Evolutionary conservation across 1,140 invertebrate genomes (phyloP).

Genomic region (Papilio polyxenes): DNA sequence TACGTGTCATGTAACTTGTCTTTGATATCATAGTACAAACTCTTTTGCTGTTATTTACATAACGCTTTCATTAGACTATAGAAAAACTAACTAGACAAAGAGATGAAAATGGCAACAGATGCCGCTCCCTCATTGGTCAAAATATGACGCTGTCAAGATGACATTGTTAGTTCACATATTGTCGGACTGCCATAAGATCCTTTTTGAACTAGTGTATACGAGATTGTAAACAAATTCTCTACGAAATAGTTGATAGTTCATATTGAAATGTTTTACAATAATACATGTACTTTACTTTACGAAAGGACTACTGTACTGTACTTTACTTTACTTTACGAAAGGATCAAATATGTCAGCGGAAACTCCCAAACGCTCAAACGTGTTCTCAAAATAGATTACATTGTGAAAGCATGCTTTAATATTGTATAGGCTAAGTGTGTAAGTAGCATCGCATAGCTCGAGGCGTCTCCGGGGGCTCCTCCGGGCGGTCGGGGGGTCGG

Average conservation of each 20-base stretch:
- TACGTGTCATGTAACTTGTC: background rate
- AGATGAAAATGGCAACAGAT: too few relatives aligned
- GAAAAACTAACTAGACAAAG: too few relatives aligned
- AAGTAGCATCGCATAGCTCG: background rate
- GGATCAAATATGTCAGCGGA: background rate
- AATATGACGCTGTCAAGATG: too few relatives aligned
- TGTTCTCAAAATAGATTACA: background rate
- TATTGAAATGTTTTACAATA: background rate
- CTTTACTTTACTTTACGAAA: background rate
- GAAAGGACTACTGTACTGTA: background rate
- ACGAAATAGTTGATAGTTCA: background rate
- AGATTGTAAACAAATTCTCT: too few relatives aligned
- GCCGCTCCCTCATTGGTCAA: too few relatives aligned
- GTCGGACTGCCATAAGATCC: too few relatives aligned
- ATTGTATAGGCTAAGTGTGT: background rate
- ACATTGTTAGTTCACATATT: too few relatives aligned
- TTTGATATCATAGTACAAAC: background rate
- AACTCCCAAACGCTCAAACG: background rate
- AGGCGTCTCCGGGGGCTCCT: background rate
- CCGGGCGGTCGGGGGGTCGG: background rate
- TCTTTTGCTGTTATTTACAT: background rate
- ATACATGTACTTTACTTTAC: background rate
- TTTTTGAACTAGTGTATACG: too few relatives aligned
- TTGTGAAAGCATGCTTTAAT: slow-evolving; percentile 1
- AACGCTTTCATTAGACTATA: too few relatives aligned